Evolutionary conservation across 2,797 vertebrate species (phyloP), one percentile per base, ranked within the genome.

Genomic region (Podargus strigoides): DNA sequence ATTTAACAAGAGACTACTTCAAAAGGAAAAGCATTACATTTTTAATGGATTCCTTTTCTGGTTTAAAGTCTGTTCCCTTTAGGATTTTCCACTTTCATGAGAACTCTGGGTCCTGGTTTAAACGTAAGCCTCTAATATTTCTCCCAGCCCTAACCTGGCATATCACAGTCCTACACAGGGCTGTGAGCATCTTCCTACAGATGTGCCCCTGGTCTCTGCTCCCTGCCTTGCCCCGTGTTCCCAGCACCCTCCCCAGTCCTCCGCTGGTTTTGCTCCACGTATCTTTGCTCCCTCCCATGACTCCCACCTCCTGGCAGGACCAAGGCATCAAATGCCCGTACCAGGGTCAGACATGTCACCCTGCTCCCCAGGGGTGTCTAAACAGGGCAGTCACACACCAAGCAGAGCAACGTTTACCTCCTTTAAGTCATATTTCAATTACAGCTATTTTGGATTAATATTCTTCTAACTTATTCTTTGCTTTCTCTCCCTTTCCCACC

Each of bases 11-110:
- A 93, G 39, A 21, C 28, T 14, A 2, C 82, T 92, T 97, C 95
- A 93, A 93, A 96, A 88, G 85, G 84, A 69, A 73, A 77, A 52
- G 41, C 47, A 83, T 90, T 89, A 68, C 50, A 79, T 80, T 72
- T 92, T 95, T 77, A 76, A 96, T 87, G 86, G n/a, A 5, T 72
- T 53, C 56, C 16, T 92, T 74, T 46, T 20, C 92, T 74, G 64
- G 47, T 86, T 60, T 49, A 63, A 90, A 77, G 69, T 37, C 52
- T 78, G 56, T 30, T 95, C 73, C 74, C 89, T 87, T 87, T 12
- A 49, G 55, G 78, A 21, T 73, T 24, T 72, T 66, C 77, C 23
- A 22, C 80, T 92, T 95, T 41, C 59, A 46, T 52, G 47, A 70
- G 76, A 94, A 7, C 66, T 83, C 90, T 46, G 59, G 58, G 58